phyloP scores from a whole-genome alignment of 1,140 invertebrate genomes.

The Oppia nitens region DNA sequence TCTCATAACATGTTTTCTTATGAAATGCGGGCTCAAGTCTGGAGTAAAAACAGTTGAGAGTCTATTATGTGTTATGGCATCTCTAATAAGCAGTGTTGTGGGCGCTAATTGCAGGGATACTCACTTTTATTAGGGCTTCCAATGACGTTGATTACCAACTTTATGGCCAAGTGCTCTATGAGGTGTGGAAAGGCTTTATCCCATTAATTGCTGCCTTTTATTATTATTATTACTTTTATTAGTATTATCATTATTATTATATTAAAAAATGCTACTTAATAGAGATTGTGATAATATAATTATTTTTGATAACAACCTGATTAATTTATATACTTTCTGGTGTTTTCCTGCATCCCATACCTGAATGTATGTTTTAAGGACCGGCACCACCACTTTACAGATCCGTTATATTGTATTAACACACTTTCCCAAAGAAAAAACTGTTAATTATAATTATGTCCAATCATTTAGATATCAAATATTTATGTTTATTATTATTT shows the following conservation, averaged over 20 bases:
- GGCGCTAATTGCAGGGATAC: not conserved
- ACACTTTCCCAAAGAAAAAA: too few species aligned
- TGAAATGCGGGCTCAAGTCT: not conserved
- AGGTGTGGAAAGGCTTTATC: not conserved
- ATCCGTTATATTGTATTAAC: too few species aligned
- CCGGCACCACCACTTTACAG: not conserved
- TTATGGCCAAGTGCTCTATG: not conserved
- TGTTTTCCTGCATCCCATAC: not conserved
- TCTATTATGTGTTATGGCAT: not conserved
- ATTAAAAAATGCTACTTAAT: not conserved
- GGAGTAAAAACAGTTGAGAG: too few species aligned
- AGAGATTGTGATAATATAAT: not conserved
- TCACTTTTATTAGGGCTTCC: not conserved
- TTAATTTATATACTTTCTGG: not conserved
- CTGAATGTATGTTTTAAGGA: not conserved
- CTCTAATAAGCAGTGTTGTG: not conserved
- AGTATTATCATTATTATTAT: too few species aligned
- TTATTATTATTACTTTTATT: too few species aligned
- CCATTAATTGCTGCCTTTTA: not conserved
- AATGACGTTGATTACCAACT: not conserved
- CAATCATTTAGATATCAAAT: too few species aligned
- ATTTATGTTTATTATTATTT: too few species aligned
- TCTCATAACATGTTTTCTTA: conserved; percentile 1
- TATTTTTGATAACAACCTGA: not conserved
- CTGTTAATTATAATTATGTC: too few species aligned